phyloP scores from a whole-genome alignment of 2,113 vertebrate genomes.

The Fregata magnificens region DNA sequence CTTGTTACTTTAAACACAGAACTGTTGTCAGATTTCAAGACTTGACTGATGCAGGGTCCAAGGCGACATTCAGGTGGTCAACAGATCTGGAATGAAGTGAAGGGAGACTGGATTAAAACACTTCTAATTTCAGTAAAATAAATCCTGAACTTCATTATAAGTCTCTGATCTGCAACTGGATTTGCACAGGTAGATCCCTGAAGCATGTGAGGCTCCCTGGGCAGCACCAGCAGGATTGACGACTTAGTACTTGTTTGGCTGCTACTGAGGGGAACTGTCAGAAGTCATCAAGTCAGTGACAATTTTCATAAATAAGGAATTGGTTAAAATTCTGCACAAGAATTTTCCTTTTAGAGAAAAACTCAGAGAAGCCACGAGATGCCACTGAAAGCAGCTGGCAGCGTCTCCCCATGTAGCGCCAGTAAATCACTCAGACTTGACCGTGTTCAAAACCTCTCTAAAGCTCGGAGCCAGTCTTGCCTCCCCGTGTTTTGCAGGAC shows the following conservation, averaged over 20 bases:
- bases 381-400: not conserved
- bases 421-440: not conserved
- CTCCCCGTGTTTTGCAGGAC: not conserved
- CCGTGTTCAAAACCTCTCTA: not conserved
- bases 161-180: not conserved
- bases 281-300: not conserved
- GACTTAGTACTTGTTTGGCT: not conserved
- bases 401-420: not conserved
- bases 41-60: not conserved
- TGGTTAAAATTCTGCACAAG: not conserved
- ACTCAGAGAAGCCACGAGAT: not conserved
- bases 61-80: not conserved
- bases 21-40: not conserved
- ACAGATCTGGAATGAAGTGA: not conserved
- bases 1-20: not conserved
- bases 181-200: not conserved
- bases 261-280: not conserved
- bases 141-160: not conserved
- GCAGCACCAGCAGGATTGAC: not conserved
- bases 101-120: not conserved
- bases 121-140: not conserved
- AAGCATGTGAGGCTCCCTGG: not conserved
- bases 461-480: not conserved
- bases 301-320: not conserved
- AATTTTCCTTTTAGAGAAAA: not conserved